These are phyloP conservation scores for Chaitophorus viminalis DNA, from an alignment of 2,888 invertebrate species.

Conservation along the genomic window DNA sequence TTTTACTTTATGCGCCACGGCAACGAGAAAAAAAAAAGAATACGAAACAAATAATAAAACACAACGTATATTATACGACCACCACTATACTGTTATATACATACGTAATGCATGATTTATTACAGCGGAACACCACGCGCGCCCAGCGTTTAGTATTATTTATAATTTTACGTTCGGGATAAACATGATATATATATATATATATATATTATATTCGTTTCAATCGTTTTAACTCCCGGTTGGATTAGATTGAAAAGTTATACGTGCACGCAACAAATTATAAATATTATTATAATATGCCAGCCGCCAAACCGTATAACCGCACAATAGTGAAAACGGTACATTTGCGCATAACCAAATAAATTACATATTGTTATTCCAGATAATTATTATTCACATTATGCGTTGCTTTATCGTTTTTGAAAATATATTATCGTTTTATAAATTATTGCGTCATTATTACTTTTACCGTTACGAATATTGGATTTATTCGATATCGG, in stretches of 20 bases:
- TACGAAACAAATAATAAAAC: background rate
- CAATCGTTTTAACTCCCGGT: constrained; percentile 44
- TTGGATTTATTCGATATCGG: background rate
- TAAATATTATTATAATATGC: constrained; percentile 13
- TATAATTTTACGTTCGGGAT: constrained; percentile 14
- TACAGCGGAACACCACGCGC: background rate
- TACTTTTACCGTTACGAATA: background rate
- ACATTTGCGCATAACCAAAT: background rate
- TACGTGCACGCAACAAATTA: constrained; percentile 25
- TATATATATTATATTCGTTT: background rate
- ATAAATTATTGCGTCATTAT: background rate
- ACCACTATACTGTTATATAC: too few species aligned
- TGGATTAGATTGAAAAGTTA: constrained; percentile 46
- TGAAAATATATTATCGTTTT: background rate
- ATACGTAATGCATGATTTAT: constrained; percentile 34
- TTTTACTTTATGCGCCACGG: background rate
- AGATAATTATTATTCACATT: background rate
- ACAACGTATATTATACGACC: background rate
- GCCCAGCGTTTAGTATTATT: constrained; percentile 7
- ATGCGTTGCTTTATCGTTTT: background rate
- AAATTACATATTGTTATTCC: background rate
- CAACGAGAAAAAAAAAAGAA: background rate
- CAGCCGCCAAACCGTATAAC: background rate
- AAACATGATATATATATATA: background rate
- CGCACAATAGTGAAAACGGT: background rate